Percentiles rank a stretch among this genome's conserved stretches.
phyloP scores from a whole-genome alignment of 2,888 invertebrate genomes.

The Acanthosoma haemorrhoidale region DNA sequence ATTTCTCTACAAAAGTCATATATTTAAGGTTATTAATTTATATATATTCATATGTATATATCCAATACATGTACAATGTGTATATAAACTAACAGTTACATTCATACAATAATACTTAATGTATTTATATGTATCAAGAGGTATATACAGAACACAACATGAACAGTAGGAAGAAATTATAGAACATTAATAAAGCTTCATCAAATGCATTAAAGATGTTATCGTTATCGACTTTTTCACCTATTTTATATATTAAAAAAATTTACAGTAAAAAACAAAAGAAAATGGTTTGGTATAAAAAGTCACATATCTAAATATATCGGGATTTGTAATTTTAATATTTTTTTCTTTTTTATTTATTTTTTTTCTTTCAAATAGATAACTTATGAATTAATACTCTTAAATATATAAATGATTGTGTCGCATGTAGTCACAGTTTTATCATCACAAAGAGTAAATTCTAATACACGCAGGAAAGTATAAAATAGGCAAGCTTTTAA shows the following conservation, averaged over 20 bases:
- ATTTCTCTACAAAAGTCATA: constrained; percentile 5
- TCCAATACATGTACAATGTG: constrained; percentile 8
- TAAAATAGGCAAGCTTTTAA: background rate
- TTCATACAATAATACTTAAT: constrained; percentile 10
- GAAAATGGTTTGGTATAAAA: constrained; percentile 21
- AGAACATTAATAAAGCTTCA: constrained; percentile 23
- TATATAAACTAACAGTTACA: constrained; percentile 7
- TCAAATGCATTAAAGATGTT: constrained; percentile 17
- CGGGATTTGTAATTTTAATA: constrained; percentile 10
- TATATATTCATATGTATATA: constrained; percentile 7
- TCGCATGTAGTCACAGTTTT: constrained; percentile 23
- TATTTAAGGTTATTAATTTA: constrained; percentile 7
- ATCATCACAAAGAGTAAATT: constrained; percentile 21
- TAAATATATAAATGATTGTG: constrained; percentile 28
- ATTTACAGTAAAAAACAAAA: constrained; percentile 15
- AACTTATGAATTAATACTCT: constrained; percentile 24
- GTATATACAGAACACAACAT: constrained; percentile 7
- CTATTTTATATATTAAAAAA: background rate
- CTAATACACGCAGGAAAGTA: constrained; percentile 6
- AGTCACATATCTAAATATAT: constrained; percentile 25
- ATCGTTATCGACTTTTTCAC: background rate
- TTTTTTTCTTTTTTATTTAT: background rate
- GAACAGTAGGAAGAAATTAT: constrained; percentile 5
- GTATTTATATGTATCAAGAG: background rate
- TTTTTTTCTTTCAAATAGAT: background rate